Base-by-base conservation (phyloP, 2,888 invertebrate species). In the Timema podura region DNA sequence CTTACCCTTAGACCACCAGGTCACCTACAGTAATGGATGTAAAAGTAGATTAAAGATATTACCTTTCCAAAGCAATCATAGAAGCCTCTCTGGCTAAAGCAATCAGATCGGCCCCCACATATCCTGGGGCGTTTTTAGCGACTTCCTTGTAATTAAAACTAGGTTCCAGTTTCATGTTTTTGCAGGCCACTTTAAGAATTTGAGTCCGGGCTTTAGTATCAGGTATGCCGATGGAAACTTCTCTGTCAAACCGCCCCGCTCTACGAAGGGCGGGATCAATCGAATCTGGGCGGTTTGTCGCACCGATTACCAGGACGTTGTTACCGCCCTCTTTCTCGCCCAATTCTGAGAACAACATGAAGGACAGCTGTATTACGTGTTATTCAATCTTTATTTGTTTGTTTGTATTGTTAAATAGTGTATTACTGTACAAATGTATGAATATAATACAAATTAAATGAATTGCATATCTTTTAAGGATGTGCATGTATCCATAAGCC, bases 191-290 rank as follows among this genome's bases (percentile, higher is more conserved):
- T 76, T 83, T 79, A 67, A 98, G 81, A 73, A 98, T 97, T 77
- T 92, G 90, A 76, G 85, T 85, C 74, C 98, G 87, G 5, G 95
- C 89, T 75, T 88, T 85, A 75, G 91, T 88, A 78, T 96, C 91
- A 0, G 98, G 98, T 76, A 99, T 97, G 66, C 97, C 97, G 68
- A 99, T 83, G 65, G 91, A 88, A 61, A 99, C 92, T 84, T 99
- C 98, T 76, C 93, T 89, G 82, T 96, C 97, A 78, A 98, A 95
- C 51, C 98, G 88, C 1, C 96, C 97, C 7, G 95, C 93, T 75
- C 96, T 85, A 75, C 98, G 86, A 70, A 99, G 82, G 9, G 96
- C 94, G 45, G 96, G 94, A 81, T 99, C 98, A 66, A 99, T 83
- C 0, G 92, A 85, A 81, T 98, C 98, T 0, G 95, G 93, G 71